Conservation (phyloP, 2,113 vertebrate species). For the Acrocephalus kingi region DNA sequence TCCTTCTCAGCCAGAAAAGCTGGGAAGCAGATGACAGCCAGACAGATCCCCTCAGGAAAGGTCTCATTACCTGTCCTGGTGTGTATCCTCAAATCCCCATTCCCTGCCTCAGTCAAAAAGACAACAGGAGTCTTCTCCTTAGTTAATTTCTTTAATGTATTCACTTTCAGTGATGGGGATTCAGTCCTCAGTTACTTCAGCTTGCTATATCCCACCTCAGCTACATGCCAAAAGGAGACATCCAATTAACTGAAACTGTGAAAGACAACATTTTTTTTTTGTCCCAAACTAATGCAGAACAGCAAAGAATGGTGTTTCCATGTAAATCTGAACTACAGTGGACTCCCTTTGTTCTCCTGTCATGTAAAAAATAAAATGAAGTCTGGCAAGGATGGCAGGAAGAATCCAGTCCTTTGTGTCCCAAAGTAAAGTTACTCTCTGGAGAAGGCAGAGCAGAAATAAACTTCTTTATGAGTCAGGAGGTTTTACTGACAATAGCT, state of each 20-base stretch:
- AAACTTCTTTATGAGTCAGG: conserved; percentile 15
- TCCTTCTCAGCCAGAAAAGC: background rate
- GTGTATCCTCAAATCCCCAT: background rate
- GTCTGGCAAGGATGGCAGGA: background rate
- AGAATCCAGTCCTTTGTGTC: background rate
- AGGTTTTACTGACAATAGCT: conserved; percentile 15
- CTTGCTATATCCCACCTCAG: background rate
- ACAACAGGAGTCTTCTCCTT: background rate
- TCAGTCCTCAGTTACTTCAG: background rate
- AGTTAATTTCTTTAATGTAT: background rate
- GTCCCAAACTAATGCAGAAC: background rate
- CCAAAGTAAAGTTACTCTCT: background rate
- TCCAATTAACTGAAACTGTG: background rate
- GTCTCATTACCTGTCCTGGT: background rate
- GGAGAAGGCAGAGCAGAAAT: background rate
- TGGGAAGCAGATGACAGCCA: background rate
- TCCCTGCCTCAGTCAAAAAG: background rate
- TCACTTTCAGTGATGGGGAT: background rate
- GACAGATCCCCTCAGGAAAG: background rate
- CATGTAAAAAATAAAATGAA: background rate
- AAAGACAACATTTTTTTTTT: background rate
- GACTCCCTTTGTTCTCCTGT: background rate
- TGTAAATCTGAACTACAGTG: background rate
- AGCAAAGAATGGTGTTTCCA: background rate
- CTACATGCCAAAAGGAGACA: background rate